phyloP scores from a whole-genome alignment of 2,113 vertebrate species.

The Nycticorax nycticorax region DNA sequence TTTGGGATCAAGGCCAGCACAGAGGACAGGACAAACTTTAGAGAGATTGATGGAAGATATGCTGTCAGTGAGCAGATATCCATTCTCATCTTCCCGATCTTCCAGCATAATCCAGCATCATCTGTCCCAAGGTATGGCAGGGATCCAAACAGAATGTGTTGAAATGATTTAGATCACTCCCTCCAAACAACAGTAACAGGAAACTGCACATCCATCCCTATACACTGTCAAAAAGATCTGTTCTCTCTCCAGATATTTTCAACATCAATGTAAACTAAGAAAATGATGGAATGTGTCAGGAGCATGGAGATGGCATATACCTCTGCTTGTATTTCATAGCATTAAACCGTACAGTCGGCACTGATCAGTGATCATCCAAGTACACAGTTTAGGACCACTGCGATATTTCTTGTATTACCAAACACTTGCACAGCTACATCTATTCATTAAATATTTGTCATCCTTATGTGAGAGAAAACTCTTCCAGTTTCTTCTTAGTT shows the following conservation, averaged over 20 bases:
- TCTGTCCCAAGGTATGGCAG: not conserved
- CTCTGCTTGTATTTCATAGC: not conserved
- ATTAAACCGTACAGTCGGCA: not conserved
- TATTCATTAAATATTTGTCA: not conserved
- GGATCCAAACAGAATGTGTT: not conserved
- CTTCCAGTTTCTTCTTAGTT: not conserved
- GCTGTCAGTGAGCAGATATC: not conserved
- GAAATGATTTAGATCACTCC: conserved; percentile 9
- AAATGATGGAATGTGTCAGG: not conserved
- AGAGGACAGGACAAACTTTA: not conserved
- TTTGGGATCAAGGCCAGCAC: not conserved
- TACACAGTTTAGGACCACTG: not conserved
- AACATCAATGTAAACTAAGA: accelerated
- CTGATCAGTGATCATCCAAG: not conserved
- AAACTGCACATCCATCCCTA: not conserved
- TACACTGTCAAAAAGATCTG: not conserved
- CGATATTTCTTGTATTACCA: not conserved
- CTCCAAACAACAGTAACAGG: not conserved
- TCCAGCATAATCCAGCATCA: not conserved
- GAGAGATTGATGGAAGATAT: not conserved
- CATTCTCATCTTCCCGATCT: not conserved
- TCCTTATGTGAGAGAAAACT: not conserved
- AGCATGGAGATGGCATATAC: not conserved
- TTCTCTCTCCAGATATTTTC: not conserved
- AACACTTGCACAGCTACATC: not conserved